phyloP scores from a whole-genome alignment of 1,140 invertebrate species.

The Aricia agestis region DNA sequence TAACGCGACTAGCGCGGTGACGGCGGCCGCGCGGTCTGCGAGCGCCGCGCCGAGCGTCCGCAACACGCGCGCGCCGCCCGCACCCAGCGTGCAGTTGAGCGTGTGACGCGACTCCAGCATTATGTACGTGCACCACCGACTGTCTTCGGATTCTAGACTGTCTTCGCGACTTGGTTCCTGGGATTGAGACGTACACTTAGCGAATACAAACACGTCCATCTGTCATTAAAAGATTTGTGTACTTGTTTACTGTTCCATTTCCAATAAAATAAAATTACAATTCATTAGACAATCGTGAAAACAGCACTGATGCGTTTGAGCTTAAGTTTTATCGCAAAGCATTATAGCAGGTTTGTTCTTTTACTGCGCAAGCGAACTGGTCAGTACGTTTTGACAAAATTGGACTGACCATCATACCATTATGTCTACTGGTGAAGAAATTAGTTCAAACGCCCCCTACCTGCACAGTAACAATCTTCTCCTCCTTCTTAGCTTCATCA shows the following conservation, averaged over 20 bases:
- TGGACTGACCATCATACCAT: too few species aligned
- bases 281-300: too few species aligned
- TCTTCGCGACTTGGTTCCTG: constrained; percentile 57
- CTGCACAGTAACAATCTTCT: constrained; percentile 60
- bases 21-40: constrained; percentile 60
- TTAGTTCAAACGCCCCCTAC: constrained; percentile 21
- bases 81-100: constrained; percentile 84
- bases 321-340: too few species aligned
- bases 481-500: constrained; percentile 47
- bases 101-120: constrained; percentile 80
- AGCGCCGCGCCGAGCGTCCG: constrained; percentile 78
- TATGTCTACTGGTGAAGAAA: too few species aligned
- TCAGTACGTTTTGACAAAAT: too few species aligned
- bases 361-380: too few species aligned
- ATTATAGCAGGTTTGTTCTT: too few species aligned
- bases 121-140: constrained; percentile 80
- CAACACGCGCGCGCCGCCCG: constrained; percentile 77
- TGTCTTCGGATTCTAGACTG: constrained; percentile 71
- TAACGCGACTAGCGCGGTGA: constrained; percentile 45
- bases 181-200: neutral
- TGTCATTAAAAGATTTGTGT: too few species aligned
- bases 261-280: too few species aligned
- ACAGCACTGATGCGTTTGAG: too few species aligned
- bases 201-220: too few species aligned
- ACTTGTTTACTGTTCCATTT: too few species aligned